These are phyloP conservation scores for Aratinga solstitialis DNA, from an alignment of 2,797 vertebrate genomes.

Conservation along the genomic window DNA sequence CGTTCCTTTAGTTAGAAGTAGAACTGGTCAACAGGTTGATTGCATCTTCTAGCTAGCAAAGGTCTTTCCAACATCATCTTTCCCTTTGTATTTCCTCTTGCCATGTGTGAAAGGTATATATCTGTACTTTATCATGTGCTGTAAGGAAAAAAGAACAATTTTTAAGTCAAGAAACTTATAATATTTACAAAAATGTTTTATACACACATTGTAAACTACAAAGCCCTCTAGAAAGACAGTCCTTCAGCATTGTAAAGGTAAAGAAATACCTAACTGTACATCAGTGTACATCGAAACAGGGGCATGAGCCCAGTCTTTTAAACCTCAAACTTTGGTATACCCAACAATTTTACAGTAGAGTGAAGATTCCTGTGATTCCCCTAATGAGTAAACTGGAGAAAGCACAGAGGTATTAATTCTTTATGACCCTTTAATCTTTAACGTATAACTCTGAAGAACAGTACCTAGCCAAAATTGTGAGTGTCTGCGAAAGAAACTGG, in stretches of 20 bases:
- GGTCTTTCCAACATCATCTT: constrained; percentile 93
- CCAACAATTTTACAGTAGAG: background rate
- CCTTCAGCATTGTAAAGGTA: background rate
- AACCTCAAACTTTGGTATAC: background rate
- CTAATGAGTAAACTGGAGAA: background rate
- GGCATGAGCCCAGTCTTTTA: background rate
- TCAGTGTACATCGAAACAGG: background rate
- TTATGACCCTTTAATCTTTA: background rate
- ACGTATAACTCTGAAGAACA: background rate
- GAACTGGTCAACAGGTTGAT: constrained; percentile 60
- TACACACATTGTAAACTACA: background rate
- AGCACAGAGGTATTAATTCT: background rate
- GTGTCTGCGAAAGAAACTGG: accelerated
- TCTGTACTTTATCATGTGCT: constrained; percentile 99
- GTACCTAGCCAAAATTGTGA: background rate
- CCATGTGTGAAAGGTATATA: constrained; percentile 99
- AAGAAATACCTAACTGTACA: background rate
- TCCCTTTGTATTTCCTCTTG: constrained; percentile 99
- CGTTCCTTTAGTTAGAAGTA: constrained; percentile 66
- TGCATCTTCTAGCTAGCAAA: constrained; percentile 92
- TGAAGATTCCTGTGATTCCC: background rate
- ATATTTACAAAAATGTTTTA: background rate
- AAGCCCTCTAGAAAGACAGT: background rate
- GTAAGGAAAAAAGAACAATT: constrained; percentile 32
- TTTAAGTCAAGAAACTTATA: background rate